phyloP scores from a whole-genome alignment of 2,113 vertebrate species.

The Cinclus cinclus region DNA sequence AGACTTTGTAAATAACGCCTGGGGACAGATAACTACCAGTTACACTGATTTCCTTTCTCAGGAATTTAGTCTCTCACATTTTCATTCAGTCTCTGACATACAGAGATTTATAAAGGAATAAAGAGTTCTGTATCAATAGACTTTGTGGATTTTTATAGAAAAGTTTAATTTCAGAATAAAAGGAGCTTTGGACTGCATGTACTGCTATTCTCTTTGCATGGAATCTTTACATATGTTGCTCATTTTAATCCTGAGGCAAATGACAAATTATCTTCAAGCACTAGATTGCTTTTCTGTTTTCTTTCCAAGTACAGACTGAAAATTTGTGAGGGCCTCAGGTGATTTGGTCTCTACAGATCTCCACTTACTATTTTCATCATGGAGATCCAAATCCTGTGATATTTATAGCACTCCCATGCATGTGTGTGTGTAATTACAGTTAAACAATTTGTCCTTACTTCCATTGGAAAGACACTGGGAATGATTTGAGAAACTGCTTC shows the following conservation, averaged over 20 bases:
- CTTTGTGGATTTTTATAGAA: neutral
- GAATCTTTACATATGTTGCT: neutral
- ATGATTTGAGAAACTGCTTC: neutral
- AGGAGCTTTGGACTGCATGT: neutral
- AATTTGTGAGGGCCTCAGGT: neutral
- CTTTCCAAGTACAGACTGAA: neutral
- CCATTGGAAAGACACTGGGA: neutral
- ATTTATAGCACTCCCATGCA: neutral
- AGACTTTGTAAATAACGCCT: conserved; percentile 17
- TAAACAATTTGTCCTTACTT: neutral
- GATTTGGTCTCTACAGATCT: neutral
- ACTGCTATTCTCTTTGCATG: neutral
- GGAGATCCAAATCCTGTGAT: neutral
- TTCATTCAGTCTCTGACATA: neutral
- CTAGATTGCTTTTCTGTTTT: neutral
- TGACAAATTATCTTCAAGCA: neutral
- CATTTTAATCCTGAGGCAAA: neutral
- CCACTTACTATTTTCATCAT: neutral
- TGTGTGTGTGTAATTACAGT: rapidly evolving
- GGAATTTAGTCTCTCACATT: conserved; percentile 14
- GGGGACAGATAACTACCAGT: conserved; percentile 8
- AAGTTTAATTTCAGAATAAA: neutral
- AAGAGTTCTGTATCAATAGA: neutral
- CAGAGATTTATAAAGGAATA: conserved; percentile 6
- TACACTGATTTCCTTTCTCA: neutral